These are phyloP conservation scores for Halyomorpha halys DNA, from an alignment of 1,140 invertebrate genomes.

Conservation along the genomic window DNA sequence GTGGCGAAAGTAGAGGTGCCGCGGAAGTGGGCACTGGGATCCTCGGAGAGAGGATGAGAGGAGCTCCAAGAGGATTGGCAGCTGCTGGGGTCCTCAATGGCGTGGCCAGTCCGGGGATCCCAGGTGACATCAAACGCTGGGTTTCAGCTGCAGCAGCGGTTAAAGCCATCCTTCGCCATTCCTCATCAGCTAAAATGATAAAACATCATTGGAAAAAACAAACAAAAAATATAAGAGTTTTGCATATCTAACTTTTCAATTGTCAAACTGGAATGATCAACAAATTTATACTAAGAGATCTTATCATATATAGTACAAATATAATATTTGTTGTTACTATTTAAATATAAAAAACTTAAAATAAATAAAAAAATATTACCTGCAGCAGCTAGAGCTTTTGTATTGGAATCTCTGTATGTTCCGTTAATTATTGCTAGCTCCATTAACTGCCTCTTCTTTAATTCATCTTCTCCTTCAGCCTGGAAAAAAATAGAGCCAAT, in stretches of 20 bases:
- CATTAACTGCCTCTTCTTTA: constrained; percentile 99
- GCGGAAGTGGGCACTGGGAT: constrained; percentile 69
- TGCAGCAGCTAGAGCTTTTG: constrained; percentile 65
- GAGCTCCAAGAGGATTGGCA: constrained; percentile 61
- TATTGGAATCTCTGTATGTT: constrained; percentile 92
- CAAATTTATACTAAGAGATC: too few relatives aligned
- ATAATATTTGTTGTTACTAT: too few relatives aligned
- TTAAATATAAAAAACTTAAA: too few relatives aligned
- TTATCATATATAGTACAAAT: too few relatives aligned
- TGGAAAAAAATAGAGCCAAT: constrained; percentile 41
- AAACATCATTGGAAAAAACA: too few relatives aligned
- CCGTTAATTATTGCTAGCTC: constrained; percentile 99
- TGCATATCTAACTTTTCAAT: too few relatives aligned
- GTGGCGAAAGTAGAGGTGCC: constrained; percentile 50
- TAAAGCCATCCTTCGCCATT: constrained; percentile 66
- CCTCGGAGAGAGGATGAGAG: constrained; percentile 75
- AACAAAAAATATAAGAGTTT: too few relatives aligned
- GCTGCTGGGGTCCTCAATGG: constrained; percentile 53
- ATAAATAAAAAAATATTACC: constrained; percentile 36
- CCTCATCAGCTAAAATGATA: constrained; percentile 41
- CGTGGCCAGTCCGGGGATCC: constrained; percentile 46
- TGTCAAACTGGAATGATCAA: too few relatives aligned
- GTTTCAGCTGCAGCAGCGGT: constrained; percentile 58
- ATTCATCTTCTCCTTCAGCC: constrained; percentile 98
- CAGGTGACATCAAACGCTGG: constrained; percentile 58